Conservation (phyloP, 2,113 vertebrate genomes). For the Octodon degus region DNA sequence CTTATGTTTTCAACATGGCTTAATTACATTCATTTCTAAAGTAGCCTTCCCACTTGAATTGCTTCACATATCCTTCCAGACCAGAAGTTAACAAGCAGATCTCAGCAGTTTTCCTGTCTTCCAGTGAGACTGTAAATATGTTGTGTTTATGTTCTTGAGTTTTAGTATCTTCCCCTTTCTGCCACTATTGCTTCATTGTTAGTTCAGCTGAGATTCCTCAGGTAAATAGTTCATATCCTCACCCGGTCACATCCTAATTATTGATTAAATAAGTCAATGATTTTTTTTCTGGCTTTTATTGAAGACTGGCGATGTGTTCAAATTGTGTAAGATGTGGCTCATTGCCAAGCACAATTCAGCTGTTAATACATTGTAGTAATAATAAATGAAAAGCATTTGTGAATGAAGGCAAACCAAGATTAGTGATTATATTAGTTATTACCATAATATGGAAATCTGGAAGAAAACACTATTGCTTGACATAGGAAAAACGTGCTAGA, state of each 20-base stretch:
- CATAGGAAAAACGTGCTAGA: not conserved
- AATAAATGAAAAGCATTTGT: conserved; percentile 16
- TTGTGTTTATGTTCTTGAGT: not conserved
- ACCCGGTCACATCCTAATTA: not conserved
- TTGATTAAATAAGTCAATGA: conserved; percentile 8
- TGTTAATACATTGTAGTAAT: conserved; percentile 57
- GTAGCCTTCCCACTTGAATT: not conserved
- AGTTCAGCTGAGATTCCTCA: conserved; percentile 31
- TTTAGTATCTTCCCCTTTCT: not conserved
- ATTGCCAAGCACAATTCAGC: not conserved
- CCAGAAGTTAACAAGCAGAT: conserved; percentile 5
- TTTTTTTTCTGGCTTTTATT: conserved; percentile 43
- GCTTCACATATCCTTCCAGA: not conserved
- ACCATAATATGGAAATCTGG: conserved; percentile 13
- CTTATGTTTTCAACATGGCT: not conserved
- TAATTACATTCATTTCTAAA: conserved; percentile 4
- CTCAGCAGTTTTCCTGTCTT: not conserved
- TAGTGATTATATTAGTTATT: conserved; percentile 64
- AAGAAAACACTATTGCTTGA: conserved; percentile 37
- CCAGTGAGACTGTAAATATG: not conserved
- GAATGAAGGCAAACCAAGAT: conserved; percentile 50
- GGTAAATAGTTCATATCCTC: conserved; percentile 10
- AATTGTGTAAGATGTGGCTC: conserved; percentile 10
- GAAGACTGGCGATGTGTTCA: not conserved
- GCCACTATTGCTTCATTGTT: not conserved